A percentile compares a stretch with the other conserved stretches of the same genome.
phyloP scores from a whole-genome alignment of 2,888 invertebrate species.

The Oscheius sp. region DNA sequence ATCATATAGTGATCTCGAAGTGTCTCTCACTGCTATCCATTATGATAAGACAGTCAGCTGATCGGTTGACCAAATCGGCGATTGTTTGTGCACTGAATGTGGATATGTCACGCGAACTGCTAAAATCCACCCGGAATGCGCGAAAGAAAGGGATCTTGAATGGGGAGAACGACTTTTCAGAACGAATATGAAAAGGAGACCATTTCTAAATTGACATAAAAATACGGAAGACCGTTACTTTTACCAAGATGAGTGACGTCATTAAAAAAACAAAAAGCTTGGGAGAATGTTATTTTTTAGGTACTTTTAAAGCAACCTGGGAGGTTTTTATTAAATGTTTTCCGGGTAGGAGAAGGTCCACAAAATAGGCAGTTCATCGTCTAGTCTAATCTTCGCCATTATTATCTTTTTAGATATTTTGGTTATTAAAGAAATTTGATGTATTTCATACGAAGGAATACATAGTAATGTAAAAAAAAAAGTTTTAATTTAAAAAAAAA shows the following conservation, averaged over 20 bases:
- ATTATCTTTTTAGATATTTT: conserved; percentile 21
- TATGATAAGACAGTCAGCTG: conserved; percentile 23
- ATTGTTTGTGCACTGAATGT: conserved; percentile 14
- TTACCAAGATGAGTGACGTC: conserved; percentile 11
- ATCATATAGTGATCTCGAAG: conserved; percentile 12
- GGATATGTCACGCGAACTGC: conserved; percentile 25
- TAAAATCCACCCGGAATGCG: conserved; percentile 15
- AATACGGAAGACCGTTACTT: not conserved
- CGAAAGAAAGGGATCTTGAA: not conserved
- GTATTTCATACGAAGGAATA: no score
- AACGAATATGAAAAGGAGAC: not conserved
- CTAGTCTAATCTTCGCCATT: conserved; percentile 12
- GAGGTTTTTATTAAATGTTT: conserved; percentile 13
- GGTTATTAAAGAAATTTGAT: conserved; percentile 20
- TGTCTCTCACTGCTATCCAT: conserved; percentile 9
- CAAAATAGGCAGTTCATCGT: conserved; percentile 11
- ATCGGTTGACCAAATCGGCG: conserved; percentile 21
- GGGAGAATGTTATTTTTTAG: conserved; percentile 12
- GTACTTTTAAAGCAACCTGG: not conserved
- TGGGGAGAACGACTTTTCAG: not conserved
- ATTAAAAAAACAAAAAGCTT: conserved; percentile 13
- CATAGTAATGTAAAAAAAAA: not conserved
- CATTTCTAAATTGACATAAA: not conserved
- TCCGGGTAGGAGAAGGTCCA: conserved; percentile 1
- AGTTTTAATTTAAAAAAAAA: not conserved